Conservation (phyloP, 2,797 vertebrate species). For the Phataginus tetradactyla region DNA sequence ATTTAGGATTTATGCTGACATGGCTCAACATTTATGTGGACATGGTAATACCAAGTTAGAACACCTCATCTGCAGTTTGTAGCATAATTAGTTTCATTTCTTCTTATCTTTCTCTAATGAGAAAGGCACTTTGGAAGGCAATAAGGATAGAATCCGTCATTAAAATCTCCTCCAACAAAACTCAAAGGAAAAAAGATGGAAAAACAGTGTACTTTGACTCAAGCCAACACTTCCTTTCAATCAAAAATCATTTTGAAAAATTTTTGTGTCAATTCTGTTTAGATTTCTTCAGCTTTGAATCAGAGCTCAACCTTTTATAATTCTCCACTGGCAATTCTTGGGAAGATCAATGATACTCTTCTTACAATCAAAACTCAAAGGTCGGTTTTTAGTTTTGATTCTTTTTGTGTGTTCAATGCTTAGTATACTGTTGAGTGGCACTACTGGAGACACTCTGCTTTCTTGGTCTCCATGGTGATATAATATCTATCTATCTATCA, state of each 20-base stretch:
- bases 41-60: neutral
- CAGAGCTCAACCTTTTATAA: neutral
- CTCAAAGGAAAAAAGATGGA: neutral
- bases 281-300: slow-evolving; percentile 5
- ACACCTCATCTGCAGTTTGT: neutral
- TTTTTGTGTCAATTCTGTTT: neutral
- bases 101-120: neutral
- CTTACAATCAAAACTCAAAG: slow-evolving; percentile 14
- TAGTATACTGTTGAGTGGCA: neutral
- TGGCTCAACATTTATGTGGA: neutral
- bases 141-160: neutral
- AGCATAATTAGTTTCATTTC: neutral
- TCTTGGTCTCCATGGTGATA: neutral
- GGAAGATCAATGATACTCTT: neutral
- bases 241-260: neutral
- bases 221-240: neutral
- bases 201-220: neutral
- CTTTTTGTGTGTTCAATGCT: neutral
- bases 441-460: neutral
- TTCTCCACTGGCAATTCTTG: neutral
- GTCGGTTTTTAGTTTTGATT: neutral
- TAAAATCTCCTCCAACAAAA: neutral
- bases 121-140: neutral
- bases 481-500: neutral
- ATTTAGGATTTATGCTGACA: neutral